Evolutionary conservation across 2,113 vertebrate species (phyloP), one percentile per base, ranked within the genome.

Genomic region (Coptodon rendalli): DNA sequence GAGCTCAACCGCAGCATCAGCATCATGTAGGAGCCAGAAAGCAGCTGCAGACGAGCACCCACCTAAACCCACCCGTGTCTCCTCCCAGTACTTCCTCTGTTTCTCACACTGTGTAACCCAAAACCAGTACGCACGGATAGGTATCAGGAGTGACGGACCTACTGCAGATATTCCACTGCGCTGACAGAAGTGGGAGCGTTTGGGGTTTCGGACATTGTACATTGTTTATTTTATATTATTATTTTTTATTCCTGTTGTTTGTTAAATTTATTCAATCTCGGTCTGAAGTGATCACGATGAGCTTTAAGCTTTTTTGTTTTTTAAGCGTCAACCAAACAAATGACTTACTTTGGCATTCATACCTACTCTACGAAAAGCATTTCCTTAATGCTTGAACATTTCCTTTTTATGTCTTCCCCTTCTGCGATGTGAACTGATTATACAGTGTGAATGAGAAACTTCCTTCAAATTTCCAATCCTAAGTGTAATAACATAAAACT

Each of bases 1-100:
- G 97, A 97, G 95, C 95, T 97, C 52, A 97, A 97, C 94, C 97
- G 96, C 89, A 97, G 97, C 57, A 94, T 96, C 92, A 97, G 96
- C 94, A 96, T 97, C 93, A 97, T 97, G 94, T 97, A 96, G 95
- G 86, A 61, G 54, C 61, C 80, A 19, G 84, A 48, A 68, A 82
- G 63, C 53, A 34, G 54, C 81, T 17, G 38, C 84, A 78, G 89
- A 83, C 17, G 24, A 52, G 71, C 76, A 57, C 29, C 48, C 63
- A 38, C 34, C 45, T 7, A 14, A 76, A 63, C 34, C 88, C 48
- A 2, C 63, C 50, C 24, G 36, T 9, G 40, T 80, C 86, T 90
- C 71, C 54, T 82, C 84, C 79, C 82, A 63, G 86, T 89, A 88
- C 87, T 85, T 89, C 86, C 84, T 86, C 89, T 86, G 82, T 83